Percentiles rank a stretch among this genome's conserved stretches.
These are phyloP conservation scores for Neoitamus cyanurus DNA, from an alignment of 2,888 invertebrate genomes.

Conservation along the genomic window DNA sequence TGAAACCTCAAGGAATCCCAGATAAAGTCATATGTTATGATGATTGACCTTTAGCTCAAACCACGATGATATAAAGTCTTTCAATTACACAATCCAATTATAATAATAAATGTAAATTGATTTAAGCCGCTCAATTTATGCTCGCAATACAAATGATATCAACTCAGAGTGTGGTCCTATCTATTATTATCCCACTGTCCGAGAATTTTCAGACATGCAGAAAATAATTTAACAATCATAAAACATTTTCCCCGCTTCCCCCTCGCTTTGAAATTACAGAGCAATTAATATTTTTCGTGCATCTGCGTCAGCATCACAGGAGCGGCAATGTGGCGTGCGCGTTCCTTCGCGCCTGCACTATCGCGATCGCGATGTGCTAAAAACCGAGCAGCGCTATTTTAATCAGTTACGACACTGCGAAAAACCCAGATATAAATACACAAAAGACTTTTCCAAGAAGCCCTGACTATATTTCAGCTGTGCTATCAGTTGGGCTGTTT, in stretches of 20 bases:
- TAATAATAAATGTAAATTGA: neutral
- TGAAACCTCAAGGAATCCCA: too few relatives aligned
- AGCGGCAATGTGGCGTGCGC: neutral
- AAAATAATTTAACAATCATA: neutral
- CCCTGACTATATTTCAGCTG: neutral
- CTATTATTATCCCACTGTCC: neutral
- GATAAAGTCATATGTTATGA: too few relatives aligned
- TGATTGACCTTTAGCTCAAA: too few relatives aligned
- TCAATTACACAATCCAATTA: neutral
- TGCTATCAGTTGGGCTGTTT: conserved; percentile 8
- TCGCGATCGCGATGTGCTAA: neutral
- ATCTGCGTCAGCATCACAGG: neutral
- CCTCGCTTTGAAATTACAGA: neutral
- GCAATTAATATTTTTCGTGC: neutral
- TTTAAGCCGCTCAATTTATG: neutral
- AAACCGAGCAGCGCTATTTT: conserved; percentile 12
- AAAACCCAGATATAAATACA: conserved; percentile 37
- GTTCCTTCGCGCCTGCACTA: neutral
- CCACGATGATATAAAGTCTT: too few relatives aligned
- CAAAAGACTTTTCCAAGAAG: conserved; percentile 18
- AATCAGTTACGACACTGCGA: conserved; percentile 25
- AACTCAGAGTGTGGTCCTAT: neutral
- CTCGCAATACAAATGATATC: neutral
- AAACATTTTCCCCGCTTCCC: neutral
- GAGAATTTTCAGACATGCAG: neutral